Percentiles rank a stretch among this genome's conserved stretches.
Conservation (phyloP, 1,140 invertebrate species). For the Apocrypta bakeri region DNA sequence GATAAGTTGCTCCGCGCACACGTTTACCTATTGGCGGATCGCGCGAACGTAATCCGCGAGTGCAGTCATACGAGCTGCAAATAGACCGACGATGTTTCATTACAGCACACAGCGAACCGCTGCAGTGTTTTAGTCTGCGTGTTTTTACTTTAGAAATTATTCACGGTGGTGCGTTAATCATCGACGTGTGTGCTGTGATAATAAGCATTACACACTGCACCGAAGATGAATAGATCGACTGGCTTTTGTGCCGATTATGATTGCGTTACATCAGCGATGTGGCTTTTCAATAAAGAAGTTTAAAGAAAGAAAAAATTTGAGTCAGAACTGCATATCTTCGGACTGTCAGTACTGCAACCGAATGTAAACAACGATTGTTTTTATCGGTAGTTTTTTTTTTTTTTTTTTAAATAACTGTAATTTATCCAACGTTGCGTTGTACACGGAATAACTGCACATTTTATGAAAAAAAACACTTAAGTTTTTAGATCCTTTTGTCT, state of each 20-base stretch:
- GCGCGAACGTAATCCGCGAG: not conserved
- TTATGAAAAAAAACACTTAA: not conserved
- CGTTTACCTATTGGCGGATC: not conserved
- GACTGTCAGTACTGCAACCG: no score
- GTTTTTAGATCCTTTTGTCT: not conserved
- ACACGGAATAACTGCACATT: not conserved
- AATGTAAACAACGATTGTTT: not conserved
- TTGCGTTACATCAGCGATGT: no score
- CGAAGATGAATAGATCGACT: no score
- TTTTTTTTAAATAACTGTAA: not conserved
- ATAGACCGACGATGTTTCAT: conserved; percentile 55
- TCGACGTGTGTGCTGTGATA: not conserved
- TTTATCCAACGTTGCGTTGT: not conserved
- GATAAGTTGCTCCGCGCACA: conserved; percentile 12
- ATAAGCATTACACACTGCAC: not conserved
- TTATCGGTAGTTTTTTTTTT: not conserved
- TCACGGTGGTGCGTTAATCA: conserved; percentile 55
- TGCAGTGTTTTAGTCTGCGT: not conserved
- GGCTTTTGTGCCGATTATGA: no score
- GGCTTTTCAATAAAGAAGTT: not conserved
- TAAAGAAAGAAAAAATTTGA: not conserved
- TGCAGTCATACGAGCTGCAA: not conserved
- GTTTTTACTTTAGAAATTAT: conserved; percentile 59
- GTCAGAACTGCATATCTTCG: no score
- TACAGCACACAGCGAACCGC: not conserved